A percentile compares a stretch with the other conserved stretches of the same genome.
Evolutionary conservation across 2,797 vertebrate genomes (phyloP).

Genomic region (Sebastes ruberrimus): DNA sequence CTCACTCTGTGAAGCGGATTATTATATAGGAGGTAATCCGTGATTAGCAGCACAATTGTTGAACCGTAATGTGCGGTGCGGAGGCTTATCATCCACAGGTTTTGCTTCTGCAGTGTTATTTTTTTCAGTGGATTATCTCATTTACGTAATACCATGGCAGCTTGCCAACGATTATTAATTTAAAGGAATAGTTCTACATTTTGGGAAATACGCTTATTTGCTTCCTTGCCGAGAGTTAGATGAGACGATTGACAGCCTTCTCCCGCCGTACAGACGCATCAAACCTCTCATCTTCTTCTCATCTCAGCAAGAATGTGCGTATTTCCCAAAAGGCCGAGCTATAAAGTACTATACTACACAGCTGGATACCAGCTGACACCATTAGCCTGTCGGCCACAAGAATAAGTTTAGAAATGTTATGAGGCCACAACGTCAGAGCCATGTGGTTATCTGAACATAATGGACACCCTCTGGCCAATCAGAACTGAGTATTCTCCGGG

Average conservation of each 20-base stretch:
- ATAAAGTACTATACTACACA: background rate
- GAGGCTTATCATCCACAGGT: constrained; percentile 28
- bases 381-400: background rate
- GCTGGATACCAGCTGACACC: background rate
- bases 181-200: background rate
- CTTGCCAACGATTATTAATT: background rate
- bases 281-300: background rate
- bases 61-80: background rate
- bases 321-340: background rate
- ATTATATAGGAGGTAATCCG: background rate
- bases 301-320: background rate
- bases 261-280: background rate
- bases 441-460: constrained; percentile 25
- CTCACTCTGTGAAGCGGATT: constrained; percentile 1
- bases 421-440: background rate
- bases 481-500: background rate
- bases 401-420: background rate
- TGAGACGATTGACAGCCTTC: background rate
- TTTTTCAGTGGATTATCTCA: background rate
- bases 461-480: constrained; percentile 5
- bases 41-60: constrained; percentile 17
- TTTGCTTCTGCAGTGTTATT: constrained; percentile 32
- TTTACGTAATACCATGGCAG: background rate
- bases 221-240: background rate
- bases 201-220: background rate